Base-by-base conservation (phyloP, 2,797 vertebrate species). In the Smutsia gigantea region DNA sequence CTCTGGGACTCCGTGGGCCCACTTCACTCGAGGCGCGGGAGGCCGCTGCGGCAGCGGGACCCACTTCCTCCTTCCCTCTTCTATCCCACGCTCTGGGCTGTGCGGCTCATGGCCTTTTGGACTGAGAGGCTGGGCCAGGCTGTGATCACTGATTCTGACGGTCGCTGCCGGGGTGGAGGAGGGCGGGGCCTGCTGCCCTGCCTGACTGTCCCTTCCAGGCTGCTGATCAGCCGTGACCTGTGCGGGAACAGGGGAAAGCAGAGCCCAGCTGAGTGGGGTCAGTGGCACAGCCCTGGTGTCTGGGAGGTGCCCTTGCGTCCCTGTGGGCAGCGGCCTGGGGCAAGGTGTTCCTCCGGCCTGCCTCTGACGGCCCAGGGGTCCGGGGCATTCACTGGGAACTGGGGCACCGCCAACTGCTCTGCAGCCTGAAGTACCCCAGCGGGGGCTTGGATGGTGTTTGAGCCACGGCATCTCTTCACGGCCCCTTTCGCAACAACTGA, bases 281-380 rank as follows among this genome's bases (percentile, higher is more conserved):
- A 97, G 98, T 78, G 98, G 93, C 96, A 96, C 11, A 88, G 61
- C 57, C 91, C 97, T 97, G 95, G 93, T n/a, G n/a, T 97, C 97
- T 96, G 94, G 96, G 72, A 98, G 66, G 97, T 98, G 97, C 89
- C 87, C 97, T 6, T 88, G 98, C 19, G 9, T 46, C 87, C 97
- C 98, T 59, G 89, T 0, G 1, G 90, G 51, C 37, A 96, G 90
- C 0, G 95, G 84, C 68, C 53, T 53, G n/a, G 98, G 97, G 5
- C 96, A 95, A 31, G 97, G 97, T 53, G 93, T 97, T 94, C 97
- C 98, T 89, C 87, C 87, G 0, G 94, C 93, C 11, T 98, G 98
- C 51, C 98, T 98, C n/a, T 97, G 98, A 7, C 98, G 98, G 59
- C 99, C 99, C 0, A 87, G 83, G 82, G 90, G 95, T 90, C 97